A percentile compares a stretch with the other conserved stretches of the same genome.
Conservation (phyloP, 2,113 vertebrate species). For the Cepphus grylle region DNA sequence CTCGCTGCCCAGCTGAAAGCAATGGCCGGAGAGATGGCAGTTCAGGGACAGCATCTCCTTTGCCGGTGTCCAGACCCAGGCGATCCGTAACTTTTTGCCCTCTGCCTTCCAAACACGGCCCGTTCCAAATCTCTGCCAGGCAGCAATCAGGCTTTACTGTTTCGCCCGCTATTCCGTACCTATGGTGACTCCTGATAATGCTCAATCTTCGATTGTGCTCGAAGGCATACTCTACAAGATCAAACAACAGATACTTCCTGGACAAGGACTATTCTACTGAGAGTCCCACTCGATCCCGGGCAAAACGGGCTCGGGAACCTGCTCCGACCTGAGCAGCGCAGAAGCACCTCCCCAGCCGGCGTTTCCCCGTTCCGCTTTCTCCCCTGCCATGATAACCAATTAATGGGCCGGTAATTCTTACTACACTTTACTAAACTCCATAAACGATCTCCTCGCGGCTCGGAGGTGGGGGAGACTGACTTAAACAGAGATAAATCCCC, state of each 20-base stretch:
- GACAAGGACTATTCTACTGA: not conserved
- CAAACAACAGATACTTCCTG: not conserved
- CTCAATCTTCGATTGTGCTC: not conserved
- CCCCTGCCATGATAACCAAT: not conserved
- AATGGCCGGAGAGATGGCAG: accelerated
- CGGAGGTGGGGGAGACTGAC: not conserved
- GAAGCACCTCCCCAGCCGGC: not conserved
- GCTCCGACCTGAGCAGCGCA: not conserved
- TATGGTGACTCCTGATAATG: not conserved
- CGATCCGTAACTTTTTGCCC: not conserved
- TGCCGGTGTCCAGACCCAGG: not conserved
- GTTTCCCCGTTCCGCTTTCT: not conserved
- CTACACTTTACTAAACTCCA: not conserved
- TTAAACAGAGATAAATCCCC: not conserved
- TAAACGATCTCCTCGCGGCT: not conserved
- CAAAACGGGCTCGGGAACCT: not conserved
- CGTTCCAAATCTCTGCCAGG: not conserved
- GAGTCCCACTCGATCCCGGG: not conserved
- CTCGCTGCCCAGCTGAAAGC: not conserved
- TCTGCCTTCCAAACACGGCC: not conserved
- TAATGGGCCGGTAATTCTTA: not conserved
- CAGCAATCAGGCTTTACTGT: not conserved
- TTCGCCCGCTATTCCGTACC: not conserved
- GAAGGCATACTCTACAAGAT: not conserved
- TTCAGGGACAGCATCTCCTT: not conserved